phyloP scores from a whole-genome alignment of 2,113 vertebrate genomes.

The Saguinus imperator region DNA sequence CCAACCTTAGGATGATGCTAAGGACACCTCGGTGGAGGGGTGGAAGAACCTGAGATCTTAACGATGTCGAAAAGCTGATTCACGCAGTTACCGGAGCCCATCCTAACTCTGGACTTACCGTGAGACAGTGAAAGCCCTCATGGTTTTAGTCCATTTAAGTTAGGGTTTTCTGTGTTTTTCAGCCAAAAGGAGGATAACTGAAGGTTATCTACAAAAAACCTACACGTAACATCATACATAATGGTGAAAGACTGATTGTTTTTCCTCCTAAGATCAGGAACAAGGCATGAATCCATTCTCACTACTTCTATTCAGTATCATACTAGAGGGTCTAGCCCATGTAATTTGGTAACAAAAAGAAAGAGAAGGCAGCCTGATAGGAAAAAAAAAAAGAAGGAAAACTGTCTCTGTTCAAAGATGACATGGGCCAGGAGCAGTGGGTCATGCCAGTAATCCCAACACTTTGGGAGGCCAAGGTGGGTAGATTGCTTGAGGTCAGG shows the following conservation, averaged over 20 bases:
- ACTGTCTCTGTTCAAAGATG: not conserved
- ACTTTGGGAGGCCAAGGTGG: too few relatives aligned
- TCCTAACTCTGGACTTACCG: not conserved
- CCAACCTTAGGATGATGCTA: not conserved
- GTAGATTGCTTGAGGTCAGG: not conserved
- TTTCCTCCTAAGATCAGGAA: not conserved
- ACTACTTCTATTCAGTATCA: not conserved
- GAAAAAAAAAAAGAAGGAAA: not conserved
- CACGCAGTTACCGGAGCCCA: not conserved
- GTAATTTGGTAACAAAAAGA: not conserved
- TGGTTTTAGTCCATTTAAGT: not conserved
- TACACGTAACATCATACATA: not conserved
- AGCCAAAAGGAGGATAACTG: not conserved
- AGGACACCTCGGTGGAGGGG: not conserved
- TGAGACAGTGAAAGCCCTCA: not conserved
- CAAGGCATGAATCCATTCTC: not conserved
- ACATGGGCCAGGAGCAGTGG: rapidly evolving
- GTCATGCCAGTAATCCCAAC: not conserved
- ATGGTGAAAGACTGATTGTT: not conserved
- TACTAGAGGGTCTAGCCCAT: not conserved
- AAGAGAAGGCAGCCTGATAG: not conserved
- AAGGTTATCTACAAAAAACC: not conserved
- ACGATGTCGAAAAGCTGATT: not conserved
- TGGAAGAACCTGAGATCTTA: not conserved
- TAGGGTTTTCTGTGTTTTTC: not conserved